Conservation (phyloP, 2,888 invertebrate genomes). For the Agonopterix subpropinquella region DNA sequence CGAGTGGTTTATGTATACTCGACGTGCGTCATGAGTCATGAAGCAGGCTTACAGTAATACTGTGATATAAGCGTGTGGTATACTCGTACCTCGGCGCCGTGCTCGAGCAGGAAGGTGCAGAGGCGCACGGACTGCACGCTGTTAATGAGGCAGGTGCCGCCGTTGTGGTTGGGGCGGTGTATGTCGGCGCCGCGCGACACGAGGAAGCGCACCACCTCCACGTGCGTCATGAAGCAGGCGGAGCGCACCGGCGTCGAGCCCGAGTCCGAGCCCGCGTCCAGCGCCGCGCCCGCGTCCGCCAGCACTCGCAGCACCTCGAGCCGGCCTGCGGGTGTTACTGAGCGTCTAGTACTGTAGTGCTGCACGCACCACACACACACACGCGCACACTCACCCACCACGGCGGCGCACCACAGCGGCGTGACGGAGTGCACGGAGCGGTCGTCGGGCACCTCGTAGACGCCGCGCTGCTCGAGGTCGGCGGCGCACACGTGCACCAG, state of each 20-base stretch:
- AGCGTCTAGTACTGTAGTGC: constrained; percentile 85
- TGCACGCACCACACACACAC: constrained; percentile 87
- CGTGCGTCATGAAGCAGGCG: constrained; percentile 94
- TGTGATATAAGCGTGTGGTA: too few relatives aligned
- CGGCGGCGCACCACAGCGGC: constrained; percentile 95
- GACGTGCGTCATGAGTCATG: too few relatives aligned
- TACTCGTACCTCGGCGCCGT: constrained; percentile 82
- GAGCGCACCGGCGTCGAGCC: constrained; percentile 93
- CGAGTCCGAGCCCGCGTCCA: constrained; percentile 91
- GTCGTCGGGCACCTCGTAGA: constrained; percentile 87
- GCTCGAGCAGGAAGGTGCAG: constrained; percentile 85
- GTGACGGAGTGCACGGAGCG: constrained; percentile 87
- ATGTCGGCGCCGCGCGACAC: constrained; percentile 89
- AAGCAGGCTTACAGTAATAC: too few relatives aligned
- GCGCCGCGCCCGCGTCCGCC: constrained; percentile 85
- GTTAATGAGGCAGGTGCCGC: constrained; percentile 95
- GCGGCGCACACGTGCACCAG: constrained; percentile 88
- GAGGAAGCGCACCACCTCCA: constrained; percentile 82
- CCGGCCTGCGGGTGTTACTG: constrained; percentile 81
- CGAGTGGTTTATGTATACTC: too few relatives aligned
- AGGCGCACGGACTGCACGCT: constrained; percentile 90
- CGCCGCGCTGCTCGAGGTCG: constrained; percentile 89
- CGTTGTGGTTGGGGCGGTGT: constrained; percentile 89
- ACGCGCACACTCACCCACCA: constrained; percentile 87
- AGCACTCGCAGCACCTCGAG: constrained; percentile 85